Evolutionary conservation across 2,888 invertebrate species (phyloP).

Genomic region (Rhingia rostrata): DNA sequence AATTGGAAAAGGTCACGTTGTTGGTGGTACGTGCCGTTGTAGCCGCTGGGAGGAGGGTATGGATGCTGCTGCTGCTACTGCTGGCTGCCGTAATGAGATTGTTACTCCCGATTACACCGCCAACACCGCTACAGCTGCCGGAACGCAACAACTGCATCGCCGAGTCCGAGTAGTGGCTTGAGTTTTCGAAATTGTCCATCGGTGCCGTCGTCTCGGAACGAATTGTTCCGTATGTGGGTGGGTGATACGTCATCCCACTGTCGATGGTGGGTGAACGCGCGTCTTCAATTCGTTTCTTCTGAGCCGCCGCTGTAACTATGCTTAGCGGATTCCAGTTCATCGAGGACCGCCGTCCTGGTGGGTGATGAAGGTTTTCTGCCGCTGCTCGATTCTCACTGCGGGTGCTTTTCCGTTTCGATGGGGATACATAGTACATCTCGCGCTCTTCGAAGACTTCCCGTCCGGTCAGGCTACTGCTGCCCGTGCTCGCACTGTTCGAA

Average conservation of each 20-base stretch:
- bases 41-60: conserved; percentile 68
- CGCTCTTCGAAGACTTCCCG: conserved; percentile 79
- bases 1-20: conserved; percentile 81
- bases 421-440: conserved; percentile 82
- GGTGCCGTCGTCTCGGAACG: conserved; percentile 74
- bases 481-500: conserved; percentile 78
- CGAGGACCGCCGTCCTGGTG: conserved; percentile 54
- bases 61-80: conserved; percentile 74
- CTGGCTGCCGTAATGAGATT: conserved; percentile 72
- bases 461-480: conserved; percentile 76
- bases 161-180: conserved; percentile 79
- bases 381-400: conserved; percentile 69
- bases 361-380: conserved; percentile 60
- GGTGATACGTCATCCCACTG: conserved; percentile 43
- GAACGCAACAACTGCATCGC: conserved; percentile 78
- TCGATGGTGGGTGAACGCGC: conserved; percentile 60
- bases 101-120: conserved; percentile 74
- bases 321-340: conserved; percentile 69
- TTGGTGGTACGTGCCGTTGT: conserved; percentile 75
- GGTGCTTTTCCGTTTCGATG: conserved; percentile 80
- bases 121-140: conserved; percentile 76
- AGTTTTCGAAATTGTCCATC: conserved; percentile 78
- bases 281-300: conserved; percentile 57
- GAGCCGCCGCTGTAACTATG: conserved; percentile 75
- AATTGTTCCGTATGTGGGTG: conserved; percentile 75